These are phyloP conservation scores for Hydrotaea cyrtoneurina DNA, from an alignment of 2,888 invertebrate species.

Conservation along the genomic window DNA sequence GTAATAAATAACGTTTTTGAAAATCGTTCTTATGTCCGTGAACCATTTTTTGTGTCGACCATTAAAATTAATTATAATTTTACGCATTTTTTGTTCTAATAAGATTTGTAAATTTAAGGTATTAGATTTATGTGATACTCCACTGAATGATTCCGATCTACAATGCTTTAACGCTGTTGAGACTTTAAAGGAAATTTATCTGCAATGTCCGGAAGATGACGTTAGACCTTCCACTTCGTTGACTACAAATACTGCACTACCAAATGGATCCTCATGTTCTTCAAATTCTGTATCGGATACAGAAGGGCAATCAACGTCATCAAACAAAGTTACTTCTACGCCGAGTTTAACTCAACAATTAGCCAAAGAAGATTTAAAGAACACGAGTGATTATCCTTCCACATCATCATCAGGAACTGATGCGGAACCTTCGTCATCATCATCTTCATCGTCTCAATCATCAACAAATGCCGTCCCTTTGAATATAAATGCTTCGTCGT, in stretches of 20 bases:
- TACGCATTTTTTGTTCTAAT: too few relatives aligned
- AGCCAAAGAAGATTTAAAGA: background rate
- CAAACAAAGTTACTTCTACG: background rate
- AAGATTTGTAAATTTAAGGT: constrained; percentile 74
- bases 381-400: constrained; percentile 40
- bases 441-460: constrained; percentile 19
- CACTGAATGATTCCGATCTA: constrained; percentile 83
- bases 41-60: too few relatives aligned
- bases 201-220: constrained; percentile 80
- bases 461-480: constrained; percentile 54
- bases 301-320: constrained; percentile 1
- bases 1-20: too few relatives aligned
- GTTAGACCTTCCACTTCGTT: constrained; percentile 48
- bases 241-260: background rate
- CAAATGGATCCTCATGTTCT: background rate
- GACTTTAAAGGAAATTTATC: constrained; percentile 82
- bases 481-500: constrained; percentile 49
- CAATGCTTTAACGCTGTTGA: constrained; percentile 83
- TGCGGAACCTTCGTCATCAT: constrained; percentile 33
- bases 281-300: background rate
- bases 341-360: background rate
- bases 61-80: background rate
- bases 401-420: constrained; percentile 61
- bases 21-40: too few relatives aligned
- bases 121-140: constrained; percentile 83